A percentile compares a stretch with the other conserved stretches of the same genome.
phyloP scores from a whole-genome alignment of 2,797 vertebrate genomes.

The Chrysocyon brachyurus region DNA sequence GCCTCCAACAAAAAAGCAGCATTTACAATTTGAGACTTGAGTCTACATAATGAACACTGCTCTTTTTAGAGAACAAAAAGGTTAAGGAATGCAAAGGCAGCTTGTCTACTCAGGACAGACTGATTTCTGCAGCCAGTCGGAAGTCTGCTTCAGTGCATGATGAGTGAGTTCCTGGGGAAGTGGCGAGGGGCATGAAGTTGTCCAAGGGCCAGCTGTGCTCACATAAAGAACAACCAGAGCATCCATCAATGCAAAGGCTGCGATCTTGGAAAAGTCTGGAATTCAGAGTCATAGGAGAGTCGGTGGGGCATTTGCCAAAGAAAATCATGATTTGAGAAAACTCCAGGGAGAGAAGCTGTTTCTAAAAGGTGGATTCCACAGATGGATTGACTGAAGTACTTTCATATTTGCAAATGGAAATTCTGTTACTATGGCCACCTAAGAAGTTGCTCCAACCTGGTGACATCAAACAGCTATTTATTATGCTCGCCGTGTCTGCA shows the following conservation, averaged over 20 bases:
- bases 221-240: not conserved
- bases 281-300: not conserved
- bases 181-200: not conserved
- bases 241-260: not conserved
- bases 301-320: not conserved
- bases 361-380: not conserved
- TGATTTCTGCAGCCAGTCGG: not conserved
- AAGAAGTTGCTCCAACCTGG: not conserved
- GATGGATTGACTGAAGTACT: not conserved
- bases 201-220: not conserved
- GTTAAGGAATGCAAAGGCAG: not conserved
- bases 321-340: not conserved
- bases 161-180: not conserved
- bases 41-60: not conserved
- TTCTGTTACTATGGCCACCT: not conserved
- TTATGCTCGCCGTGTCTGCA: not conserved
- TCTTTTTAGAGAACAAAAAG: not conserved
- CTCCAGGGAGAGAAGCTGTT: not conserved
- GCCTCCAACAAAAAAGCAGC: not conserved
- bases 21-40: not conserved
- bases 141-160: not conserved
- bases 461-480: not conserved
- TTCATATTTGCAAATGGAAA: not conserved
- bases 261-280: not conserved
- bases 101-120: not conserved